Conservation (phyloP, 2,113 vertebrate species). For the Hemicordylus capensis region DNA sequence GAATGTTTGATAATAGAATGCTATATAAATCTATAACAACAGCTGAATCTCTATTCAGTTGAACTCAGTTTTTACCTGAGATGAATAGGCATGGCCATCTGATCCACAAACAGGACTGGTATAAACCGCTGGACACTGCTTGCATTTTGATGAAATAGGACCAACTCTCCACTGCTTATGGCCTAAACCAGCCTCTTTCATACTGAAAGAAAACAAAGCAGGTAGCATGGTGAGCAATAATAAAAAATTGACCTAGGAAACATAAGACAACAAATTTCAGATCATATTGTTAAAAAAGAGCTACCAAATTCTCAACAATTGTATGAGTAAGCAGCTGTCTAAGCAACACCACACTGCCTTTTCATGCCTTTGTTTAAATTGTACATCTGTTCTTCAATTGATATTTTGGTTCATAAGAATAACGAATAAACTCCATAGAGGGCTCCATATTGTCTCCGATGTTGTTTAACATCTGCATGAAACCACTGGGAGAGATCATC, state of each 20-base stretch:
- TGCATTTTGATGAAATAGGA: slow-evolving; percentile 83
- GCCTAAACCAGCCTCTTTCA: slow-evolving; percentile 86
- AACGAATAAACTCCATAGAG: background rate
- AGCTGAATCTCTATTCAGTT: slow-evolving; percentile 32
- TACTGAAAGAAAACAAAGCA: slow-evolving; percentile 77
- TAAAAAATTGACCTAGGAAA: slow-evolving; percentile 3
- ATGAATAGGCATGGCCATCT: slow-evolving; percentile 92
- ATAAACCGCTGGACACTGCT: slow-evolving; percentile 87
- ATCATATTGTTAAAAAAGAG: background rate
- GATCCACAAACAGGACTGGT: slow-evolving; percentile 91
- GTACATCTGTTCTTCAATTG: background rate
- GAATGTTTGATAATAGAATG: slow-evolving; percentile 1
- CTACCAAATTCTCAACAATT: background rate
- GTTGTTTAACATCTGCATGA: no score
- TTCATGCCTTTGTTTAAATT: background rate
- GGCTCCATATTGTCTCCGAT: no score
- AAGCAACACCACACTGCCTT: background rate
- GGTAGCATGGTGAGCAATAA: slow-evolving; percentile 51
- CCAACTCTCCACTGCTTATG: slow-evolving; percentile 82
- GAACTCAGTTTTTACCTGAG: slow-evolving; percentile 80
- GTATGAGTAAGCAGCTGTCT: background rate
- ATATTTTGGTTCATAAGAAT: background rate
- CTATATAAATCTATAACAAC: background rate
- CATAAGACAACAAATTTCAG: slow-evolving; percentile 47
- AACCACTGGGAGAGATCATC: no score